These are phyloP conservation scores for Pachliopta kotzebuea DNA, from an alignment of 2,888 invertebrate species.

Conservation along the genomic window DNA sequence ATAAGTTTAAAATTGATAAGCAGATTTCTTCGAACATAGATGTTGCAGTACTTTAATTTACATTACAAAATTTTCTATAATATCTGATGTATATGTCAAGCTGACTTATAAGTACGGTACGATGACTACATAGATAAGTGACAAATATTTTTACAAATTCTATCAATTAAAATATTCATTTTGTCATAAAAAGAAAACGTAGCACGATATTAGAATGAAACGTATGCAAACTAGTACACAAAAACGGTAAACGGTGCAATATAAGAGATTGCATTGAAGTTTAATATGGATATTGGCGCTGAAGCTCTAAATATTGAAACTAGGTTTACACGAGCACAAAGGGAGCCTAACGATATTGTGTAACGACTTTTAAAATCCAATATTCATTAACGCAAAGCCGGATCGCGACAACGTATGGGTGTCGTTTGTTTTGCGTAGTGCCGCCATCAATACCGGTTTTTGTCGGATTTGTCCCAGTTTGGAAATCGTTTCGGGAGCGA, in stretches of 20 bases:
- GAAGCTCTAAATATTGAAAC: slow-evolving; percentile 29
- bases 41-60: too few relatives aligned
- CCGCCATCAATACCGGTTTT: slow-evolving; percentile 32
- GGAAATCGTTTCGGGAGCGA: slow-evolving; percentile 13
- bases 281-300: slow-evolving; percentile 24
- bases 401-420: slow-evolving; percentile 31
- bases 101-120: too few relatives aligned
- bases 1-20: too few relatives aligned
- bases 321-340: slow-evolving; percentile 31
- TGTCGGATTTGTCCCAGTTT: slow-evolving; percentile 27
- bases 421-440: slow-evolving; percentile 25
- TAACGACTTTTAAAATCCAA: slow-evolving; percentile 39
- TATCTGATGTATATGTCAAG: too few relatives aligned
- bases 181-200: background rate
- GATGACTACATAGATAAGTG: too few relatives aligned
- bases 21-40: too few relatives aligned
- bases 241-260: slow-evolving; percentile 15
- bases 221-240: slow-evolving; percentile 20
- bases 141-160: too few relatives aligned
- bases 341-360: slow-evolving; percentile 34
- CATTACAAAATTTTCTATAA: too few relatives aligned
- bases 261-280: slow-evolving; percentile 27
- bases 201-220: slow-evolving; percentile 6
- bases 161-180: background rate
- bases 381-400: slow-evolving; percentile 39